Conservation (phyloP, 2,888 invertebrate species). For the Vanessa cardui region DNA sequence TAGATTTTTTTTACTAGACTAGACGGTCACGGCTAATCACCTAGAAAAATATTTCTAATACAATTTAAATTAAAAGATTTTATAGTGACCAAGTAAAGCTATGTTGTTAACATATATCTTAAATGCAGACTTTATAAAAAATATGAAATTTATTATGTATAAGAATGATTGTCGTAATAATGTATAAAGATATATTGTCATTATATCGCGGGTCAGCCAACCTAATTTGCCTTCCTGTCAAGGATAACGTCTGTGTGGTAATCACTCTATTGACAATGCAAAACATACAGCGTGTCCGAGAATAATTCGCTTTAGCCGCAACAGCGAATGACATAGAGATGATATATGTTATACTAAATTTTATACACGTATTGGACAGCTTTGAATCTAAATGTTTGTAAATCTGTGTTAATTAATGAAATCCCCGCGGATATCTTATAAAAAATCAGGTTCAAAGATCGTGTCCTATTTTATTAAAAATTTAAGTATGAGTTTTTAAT, state of each 20-base stretch:
- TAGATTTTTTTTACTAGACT: too few species aligned
- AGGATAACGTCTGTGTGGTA: constrained; percentile 59
- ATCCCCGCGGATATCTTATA: too few species aligned
- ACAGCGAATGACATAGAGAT: constrained; percentile 48
- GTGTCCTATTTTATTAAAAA: too few species aligned
- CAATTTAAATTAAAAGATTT: too few species aligned
- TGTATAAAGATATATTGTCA: constrained; percentile 13
- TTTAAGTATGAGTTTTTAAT: too few species aligned
- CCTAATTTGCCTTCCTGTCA: constrained; percentile 35
- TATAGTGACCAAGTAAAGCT: too few species aligned
- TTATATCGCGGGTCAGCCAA: constrained; percentile 12
- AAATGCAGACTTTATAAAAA: too few species aligned
- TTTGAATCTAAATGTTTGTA: too few species aligned
- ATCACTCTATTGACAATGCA: constrained; percentile 71
- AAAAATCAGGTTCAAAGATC: too few species aligned
- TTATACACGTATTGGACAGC: not conserved
- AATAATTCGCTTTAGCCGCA: constrained; percentile 51
- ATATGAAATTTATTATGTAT: not conserved
- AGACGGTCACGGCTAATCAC: too few species aligned
- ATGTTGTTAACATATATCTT: too few species aligned
- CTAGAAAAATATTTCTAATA: too few species aligned
- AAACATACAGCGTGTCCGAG: constrained; percentile 59
- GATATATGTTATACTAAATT: not conserved
- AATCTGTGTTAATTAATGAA: not conserved
- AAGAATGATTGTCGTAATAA: not conserved